Percentiles rank a stretch among this genome's conserved stretches.
These are phyloP conservation scores for Lepidochrysops patricia DNA, from an alignment of 2,888 invertebrate genomes.

Conservation along the genomic window DNA sequence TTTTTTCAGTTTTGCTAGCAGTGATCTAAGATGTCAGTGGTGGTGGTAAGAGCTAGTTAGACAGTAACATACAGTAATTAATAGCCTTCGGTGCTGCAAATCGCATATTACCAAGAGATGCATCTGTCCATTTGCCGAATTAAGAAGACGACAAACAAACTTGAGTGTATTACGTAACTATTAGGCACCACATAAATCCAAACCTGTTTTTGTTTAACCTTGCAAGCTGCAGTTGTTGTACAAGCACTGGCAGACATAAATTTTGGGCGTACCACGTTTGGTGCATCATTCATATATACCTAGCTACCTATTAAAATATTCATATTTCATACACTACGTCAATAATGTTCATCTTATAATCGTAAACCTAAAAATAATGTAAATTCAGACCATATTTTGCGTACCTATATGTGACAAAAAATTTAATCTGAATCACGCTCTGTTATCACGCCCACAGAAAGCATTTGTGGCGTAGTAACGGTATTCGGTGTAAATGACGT, in stretches of 20 bases:
- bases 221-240: background rate
- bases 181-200: background rate
- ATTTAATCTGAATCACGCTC: background rate
- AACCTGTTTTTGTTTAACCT: background rate
- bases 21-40: no score
- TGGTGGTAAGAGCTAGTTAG: no score
- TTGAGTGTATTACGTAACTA: no score
- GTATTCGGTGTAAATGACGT: slow-evolving; percentile 12
- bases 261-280: background rate
- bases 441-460: background rate
- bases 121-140: no score
- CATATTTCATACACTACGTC: background rate
- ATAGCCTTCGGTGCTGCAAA: no score
- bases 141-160: no score
- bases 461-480: background rate
- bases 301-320: no score
- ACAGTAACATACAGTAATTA: no score
- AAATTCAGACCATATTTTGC: background rate
- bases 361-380: background rate
- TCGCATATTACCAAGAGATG: no score
- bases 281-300: no score
- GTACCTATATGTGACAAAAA: background rate
- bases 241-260: background rate
- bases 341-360: background rate
- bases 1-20: no score